phyloP scores from a whole-genome alignment of 1,140 invertebrate genomes.

The Diploscapter pachys region DNA sequence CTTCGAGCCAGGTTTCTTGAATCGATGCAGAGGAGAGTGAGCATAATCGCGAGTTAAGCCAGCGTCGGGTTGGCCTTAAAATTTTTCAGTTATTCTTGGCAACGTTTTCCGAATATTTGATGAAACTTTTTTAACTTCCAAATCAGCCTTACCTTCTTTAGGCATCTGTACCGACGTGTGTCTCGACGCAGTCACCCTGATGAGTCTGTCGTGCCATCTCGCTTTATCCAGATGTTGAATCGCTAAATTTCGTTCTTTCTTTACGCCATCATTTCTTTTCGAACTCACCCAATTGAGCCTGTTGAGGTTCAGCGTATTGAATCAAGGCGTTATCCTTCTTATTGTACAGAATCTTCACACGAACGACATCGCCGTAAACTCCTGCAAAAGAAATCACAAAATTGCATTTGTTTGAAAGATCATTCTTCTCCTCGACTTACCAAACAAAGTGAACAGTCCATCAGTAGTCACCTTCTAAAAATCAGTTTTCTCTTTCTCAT shows the following conservation, averaged over 20 bases:
- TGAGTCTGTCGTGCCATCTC: constrained; percentile 89
- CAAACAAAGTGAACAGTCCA: constrained; percentile 99
- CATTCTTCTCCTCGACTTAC: too few species aligned
- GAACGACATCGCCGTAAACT: constrained; percentile 97
- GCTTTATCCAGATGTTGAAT: constrained; percentile 97
- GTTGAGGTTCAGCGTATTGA: constrained; percentile 95
- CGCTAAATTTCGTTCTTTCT: constrained; percentile 67
- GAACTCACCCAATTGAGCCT: constrained; percentile 88
- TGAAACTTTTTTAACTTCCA: too few species aligned
- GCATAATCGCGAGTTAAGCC: constrained; percentile 96
- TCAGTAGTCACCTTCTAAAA: constrained; percentile 99
- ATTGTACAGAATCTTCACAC: constrained; percentile 99
- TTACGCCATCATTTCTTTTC: constrained; percentile 5
- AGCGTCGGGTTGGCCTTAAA: constrained; percentile 70
- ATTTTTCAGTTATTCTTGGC: too few species aligned
- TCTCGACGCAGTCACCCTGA: constrained; percentile 94
- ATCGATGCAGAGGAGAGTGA: constrained; percentile 89
- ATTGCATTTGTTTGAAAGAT: too few species aligned
- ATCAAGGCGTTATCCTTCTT: constrained; percentile 99
- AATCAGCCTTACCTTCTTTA: constrained; percentile 74
- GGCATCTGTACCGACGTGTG: constrained; percentile 96
- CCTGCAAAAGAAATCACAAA: constrained; percentile 56
- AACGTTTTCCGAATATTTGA: too few species aligned
- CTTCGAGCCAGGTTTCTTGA: constrained; percentile 88
- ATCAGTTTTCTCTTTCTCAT: constrained; percentile 49